phyloP scores from a whole-genome alignment of 2,888 invertebrate genomes.

The Lamproptera curius region DNA sequence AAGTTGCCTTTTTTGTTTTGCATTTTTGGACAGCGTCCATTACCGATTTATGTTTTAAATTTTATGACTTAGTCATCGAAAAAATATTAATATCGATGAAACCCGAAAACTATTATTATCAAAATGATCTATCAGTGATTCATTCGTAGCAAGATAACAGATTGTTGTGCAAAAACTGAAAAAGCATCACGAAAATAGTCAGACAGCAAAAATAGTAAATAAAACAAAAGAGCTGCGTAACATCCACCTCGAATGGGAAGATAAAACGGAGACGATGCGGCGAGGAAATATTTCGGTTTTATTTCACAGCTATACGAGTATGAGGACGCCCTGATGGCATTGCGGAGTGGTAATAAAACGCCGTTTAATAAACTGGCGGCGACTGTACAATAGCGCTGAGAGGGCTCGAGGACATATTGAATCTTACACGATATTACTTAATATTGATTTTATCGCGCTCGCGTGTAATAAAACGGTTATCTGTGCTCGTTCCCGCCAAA shows the following conservation, averaged over 20 bases:
- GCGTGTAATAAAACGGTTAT: constrained; percentile 67
- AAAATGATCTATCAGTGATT: constrained; percentile 41
- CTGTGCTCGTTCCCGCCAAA: constrained; percentile 59
- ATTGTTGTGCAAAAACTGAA: constrained; percentile 43
- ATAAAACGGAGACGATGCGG: constrained; percentile 44
- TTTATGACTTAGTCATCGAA: too few relatives aligned
- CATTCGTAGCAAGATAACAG: constrained; percentile 43
- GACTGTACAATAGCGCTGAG: constrained; percentile 20
- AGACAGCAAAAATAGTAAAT: constrained; percentile 48
- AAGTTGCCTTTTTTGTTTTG: constrained; percentile 10
- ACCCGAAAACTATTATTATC: constrained; percentile 21
- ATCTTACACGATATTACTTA: constrained; percentile 35
- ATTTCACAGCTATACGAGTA: constrained; percentile 51
- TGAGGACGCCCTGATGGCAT: constrained; percentile 31
- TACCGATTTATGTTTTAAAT: not conserved
- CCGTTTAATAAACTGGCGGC: constrained; percentile 8
- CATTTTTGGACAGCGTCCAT: not conserved
- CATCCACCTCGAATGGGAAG: constrained; percentile 47
- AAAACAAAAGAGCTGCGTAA: constrained; percentile 56
- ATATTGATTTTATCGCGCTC: constrained; percentile 51
- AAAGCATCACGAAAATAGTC: constrained; percentile 47
- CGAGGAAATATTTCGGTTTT: constrained; percentile 51
- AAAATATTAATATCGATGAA: too few relatives aligned
- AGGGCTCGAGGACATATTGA: constrained; percentile 31
- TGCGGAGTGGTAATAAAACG: constrained; percentile 2